A percentile compares a stretch with the other conserved stretches of the same genome.
Evolutionary conservation across 2,113 vertebrate genomes (phyloP).

Genomic region (Campylorhamphus procurvoides): DNA sequence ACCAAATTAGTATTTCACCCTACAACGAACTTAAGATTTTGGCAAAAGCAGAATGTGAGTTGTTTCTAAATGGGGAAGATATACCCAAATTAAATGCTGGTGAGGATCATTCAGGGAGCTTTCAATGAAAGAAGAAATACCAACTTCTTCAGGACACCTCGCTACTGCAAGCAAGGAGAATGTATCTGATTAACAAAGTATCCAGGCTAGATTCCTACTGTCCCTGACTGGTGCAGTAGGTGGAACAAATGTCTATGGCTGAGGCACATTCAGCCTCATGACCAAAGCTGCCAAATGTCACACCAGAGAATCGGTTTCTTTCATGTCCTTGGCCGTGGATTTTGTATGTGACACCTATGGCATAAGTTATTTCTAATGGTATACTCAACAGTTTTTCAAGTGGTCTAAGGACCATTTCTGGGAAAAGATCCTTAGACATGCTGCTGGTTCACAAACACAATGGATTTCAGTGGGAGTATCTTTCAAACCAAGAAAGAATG

Average conservation of each 20-base stretch:
- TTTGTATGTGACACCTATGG: neutral
- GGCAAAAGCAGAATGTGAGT: neutral
- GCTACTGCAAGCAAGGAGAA: neutral
- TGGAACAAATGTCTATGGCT: neutral
- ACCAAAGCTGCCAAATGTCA: neutral
- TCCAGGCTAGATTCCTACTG: neutral
- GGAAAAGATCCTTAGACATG: neutral
- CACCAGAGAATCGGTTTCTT: neutral
- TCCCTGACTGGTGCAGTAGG: neutral
- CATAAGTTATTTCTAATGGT: neutral
- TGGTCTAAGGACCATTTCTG: neutral
- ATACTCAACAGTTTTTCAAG: neutral
- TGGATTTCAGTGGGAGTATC: neutral
- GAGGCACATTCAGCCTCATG: neutral
- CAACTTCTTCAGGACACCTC: neutral
- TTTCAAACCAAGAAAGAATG: neutral
- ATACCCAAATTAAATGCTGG: neutral
- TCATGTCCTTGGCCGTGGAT: neutral
- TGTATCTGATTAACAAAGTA: neutral
- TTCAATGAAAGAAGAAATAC: neutral
- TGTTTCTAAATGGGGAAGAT: neutral
- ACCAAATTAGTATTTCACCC: neutral
- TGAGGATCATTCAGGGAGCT: no score
- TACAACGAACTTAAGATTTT: neutral
- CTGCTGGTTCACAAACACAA: neutral